Evolutionary conservation across 2,888 invertebrate species (phyloP).

Genomic region (Mesorhabditis sp.): DNA sequence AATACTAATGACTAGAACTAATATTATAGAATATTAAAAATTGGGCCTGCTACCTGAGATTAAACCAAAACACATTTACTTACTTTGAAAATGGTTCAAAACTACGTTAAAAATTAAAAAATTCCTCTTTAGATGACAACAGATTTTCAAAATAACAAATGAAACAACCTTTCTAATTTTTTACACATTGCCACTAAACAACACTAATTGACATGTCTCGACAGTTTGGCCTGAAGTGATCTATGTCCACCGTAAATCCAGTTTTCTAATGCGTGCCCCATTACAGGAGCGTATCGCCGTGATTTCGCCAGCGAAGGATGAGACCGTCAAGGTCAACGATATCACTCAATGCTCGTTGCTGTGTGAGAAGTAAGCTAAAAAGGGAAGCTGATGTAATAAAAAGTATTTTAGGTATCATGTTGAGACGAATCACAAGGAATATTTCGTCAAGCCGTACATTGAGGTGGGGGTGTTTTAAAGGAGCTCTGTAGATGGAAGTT

Average conservation of each 20-base stretch:
- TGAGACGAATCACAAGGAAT: constrained; percentile 4
- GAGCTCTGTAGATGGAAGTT: background rate
- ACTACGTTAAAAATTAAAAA: too few relatives aligned
- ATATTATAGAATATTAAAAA: too few relatives aligned
- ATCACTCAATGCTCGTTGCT: constrained; percentile 1
- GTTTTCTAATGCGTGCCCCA: background rate
- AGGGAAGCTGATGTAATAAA: background rate
- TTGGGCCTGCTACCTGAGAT: too few relatives aligned
- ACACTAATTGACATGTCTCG: background rate
- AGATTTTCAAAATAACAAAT: too few relatives aligned
- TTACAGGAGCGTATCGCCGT: background rate
- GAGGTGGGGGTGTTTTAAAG: background rate
- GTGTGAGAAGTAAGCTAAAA: background rate
- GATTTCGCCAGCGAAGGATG: constrained; percentile 5
- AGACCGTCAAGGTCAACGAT: background rate
- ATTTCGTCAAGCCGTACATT: constrained; percentile 4
- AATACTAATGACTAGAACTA: too few relatives aligned
- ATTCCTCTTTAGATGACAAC: too few relatives aligned
- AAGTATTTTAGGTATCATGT: background rate
- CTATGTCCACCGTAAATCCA: background rate
- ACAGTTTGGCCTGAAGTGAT: background rate
- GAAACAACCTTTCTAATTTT: too few relatives aligned
- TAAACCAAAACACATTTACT: too few relatives aligned
- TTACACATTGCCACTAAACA: too few relatives aligned
- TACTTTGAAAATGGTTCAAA: too few relatives aligned